Base-by-base conservation (phyloP, 2,888 invertebrate genomes). In the Bursaphelenchus okinawaensis region DNA sequence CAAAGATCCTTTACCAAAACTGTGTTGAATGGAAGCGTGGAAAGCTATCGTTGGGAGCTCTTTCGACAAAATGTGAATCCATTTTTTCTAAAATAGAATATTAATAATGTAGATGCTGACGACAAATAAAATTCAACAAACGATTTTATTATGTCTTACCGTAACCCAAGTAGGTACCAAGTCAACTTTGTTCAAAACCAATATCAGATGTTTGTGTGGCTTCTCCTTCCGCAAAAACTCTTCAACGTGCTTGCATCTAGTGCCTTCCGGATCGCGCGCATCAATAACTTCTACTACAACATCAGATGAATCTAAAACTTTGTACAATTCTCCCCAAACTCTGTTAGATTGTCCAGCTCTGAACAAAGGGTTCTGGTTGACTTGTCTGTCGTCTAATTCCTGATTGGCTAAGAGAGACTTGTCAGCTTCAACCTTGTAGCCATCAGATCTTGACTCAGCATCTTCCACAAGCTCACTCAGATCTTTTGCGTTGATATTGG, bases 261-360 rank as follows among this genome's bases (percentile, higher is more conserved):
- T 99, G 1, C 96, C 96, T 87, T 91, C 87, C 0, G 98, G 98
- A 86, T 99, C 95, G 71, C 98, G 88, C 0, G 95, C 95, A 87
- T 99, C 98, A 67, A 99, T 86, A 4, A 98, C 90, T 82, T 96
- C 93, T 27, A 98, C 85, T 19, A 99, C 85, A 4, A 99, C 94
- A 87, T 99, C 98, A 0, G 96, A 93, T 2, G 96, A 94, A 84
- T 99, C 98, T 62, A 99, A 89, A 27, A 87, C 86, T 87, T 99
- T 99, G 83, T 96, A 94, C 54, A 99, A 84, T 83, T 99, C 98
- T 86, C 93, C 94, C 98, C 98, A 99, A 79, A 99, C 94, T 75
- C 98, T 88, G 85, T 88, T 92, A 76, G 95, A 96, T 85, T 93
- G 93, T 0, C 98, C 94, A 26, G 94, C 93, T 60, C 88, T 89